Base-by-base conservation (phyloP, 2,113 vertebrate genomes). In the Microtus ochrogaster region DNA sequence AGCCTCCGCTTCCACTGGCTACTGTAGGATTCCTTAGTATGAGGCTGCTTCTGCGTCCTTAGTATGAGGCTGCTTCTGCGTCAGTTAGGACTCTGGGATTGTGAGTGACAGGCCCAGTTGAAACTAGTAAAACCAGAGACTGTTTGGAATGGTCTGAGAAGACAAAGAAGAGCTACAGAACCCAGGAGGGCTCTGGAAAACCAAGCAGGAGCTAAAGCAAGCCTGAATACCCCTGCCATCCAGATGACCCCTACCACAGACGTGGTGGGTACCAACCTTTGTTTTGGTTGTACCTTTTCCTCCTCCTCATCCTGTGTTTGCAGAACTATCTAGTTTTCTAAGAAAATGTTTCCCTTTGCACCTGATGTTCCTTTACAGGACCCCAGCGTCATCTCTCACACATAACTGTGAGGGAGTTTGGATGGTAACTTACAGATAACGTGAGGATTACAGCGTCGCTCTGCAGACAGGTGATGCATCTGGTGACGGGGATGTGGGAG, bases 251-350 rank as follows among this genome's bases (percentile, higher is more conserved):
- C 22, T 52, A 12, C 21, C 63, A 13, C 12, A 72, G n/a, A 5
- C 11, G 16, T 28, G 52, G 36, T 39, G 6, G 39, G 11, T 65
- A 26, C 78, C 87, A 33, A 47, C 47, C 2, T 70, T 83, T 47
- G 72, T 95, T 95, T 66, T 68, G 33, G 49, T 11, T 12, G 77
- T 3, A 76, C 14, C 17, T 58, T 94, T 79, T 61, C 68, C n/a
- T 91, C 47, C 41, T 33, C 19, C n/a, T 91, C 58, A 6, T 58
- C 12, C 36, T 92, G 12, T 41, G 49, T 96, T 92, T 84, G 58
- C 89, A 78, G 49, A 91, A 92, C 91, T 87, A 17, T 90, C 41
- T 41, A 1, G n/a, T 47, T 93, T 82, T 52, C 73, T 77, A 87
- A 36, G 49, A 76, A 55, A 36, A 52, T 44, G 14, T 22, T 41